These are phyloP conservation scores for Epinotia bilunana DNA, from an alignment of 2,888 invertebrate species.

Conservation along the genomic window DNA sequence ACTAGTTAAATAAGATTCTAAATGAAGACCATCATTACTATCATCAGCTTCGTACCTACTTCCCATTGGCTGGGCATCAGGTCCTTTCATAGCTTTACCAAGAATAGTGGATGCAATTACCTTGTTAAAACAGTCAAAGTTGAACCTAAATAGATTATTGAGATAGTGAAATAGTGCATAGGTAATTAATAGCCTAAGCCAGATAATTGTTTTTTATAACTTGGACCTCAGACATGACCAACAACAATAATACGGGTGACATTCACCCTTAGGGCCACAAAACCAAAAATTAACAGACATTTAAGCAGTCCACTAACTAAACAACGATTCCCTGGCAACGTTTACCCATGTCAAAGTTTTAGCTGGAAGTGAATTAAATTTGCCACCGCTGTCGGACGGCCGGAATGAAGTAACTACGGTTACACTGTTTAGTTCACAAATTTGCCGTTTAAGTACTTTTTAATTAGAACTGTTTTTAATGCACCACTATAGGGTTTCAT, in stretches of 20 bases:
- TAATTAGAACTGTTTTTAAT: not conserved
- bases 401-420: slow-evolving; percentile 27
- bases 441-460: slow-evolving; percentile 5
- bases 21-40: too few species aligned
- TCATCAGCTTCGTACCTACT: too few species aligned
- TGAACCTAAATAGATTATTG: not conserved
- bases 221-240: not conserved
- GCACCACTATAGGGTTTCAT: not conserved
- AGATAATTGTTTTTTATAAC: not conserved
- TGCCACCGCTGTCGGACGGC: slow-evolving; percentile 24
- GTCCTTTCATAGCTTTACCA: too few species aligned
- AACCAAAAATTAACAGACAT: slow-evolving; percentile 28
- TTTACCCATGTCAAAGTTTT: slow-evolving; percentile 42
- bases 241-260: not conserved
- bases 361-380: slow-evolving; percentile 43
- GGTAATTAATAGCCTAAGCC: not conserved
- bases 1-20: too few species aligned
- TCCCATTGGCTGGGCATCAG: too few species aligned
- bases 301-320: slow-evolving; percentile 22
- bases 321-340: slow-evolving; percentile 23
- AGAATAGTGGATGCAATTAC: too few species aligned
- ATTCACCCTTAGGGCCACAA: not conserved
- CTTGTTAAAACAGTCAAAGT: too few species aligned
- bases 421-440: slow-evolving; percentile 20
- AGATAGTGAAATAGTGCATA: not conserved